These are phyloP conservation scores for Trididemnum clinides DNA, from an alignment of 23 tunicate genomes.

Conservation along the genomic window DNA sequence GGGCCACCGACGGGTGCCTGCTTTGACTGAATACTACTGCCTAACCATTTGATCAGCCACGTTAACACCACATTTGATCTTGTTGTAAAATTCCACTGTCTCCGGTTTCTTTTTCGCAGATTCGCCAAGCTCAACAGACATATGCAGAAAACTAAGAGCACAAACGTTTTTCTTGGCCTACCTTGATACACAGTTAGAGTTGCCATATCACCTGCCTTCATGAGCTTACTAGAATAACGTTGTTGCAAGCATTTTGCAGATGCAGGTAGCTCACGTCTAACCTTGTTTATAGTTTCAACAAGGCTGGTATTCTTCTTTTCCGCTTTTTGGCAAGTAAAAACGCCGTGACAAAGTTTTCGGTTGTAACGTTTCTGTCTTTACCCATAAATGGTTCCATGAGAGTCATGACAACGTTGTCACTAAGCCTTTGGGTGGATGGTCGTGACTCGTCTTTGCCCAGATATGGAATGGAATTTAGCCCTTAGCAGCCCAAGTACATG, in stretches of 20 bases:
- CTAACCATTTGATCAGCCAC: slow-evolving; percentile 28
- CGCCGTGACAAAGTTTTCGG: slow-evolving; percentile 5
- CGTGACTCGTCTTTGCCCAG: slow-evolving; percentile 6
- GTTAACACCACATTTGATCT: slow-evolving; percentile 12
- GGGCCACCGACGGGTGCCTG: slow-evolving; percentile 6
- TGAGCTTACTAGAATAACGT: background rate
- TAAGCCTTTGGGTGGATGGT: background rate
- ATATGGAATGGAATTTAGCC: background rate
- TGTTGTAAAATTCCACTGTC: background rate
- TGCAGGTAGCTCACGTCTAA: background rate
- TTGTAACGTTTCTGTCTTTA: slow-evolving; percentile 2
- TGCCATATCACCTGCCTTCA: background rate
- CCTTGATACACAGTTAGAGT: background rate
- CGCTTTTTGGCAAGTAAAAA: background rate
- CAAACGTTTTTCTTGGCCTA: background rate
- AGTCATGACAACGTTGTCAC: slow-evolving; percentile 9
- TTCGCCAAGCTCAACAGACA: background rate
- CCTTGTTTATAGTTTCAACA: background rate
- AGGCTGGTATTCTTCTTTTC: background rate
- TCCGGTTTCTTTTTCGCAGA: slow-evolving; percentile 18
- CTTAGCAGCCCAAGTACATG: too few species aligned
- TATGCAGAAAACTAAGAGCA: background rate
- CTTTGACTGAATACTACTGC: background rate
- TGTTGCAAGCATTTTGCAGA: too few species aligned
- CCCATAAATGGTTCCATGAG: slow-evolving; percentile 17